Evolutionary conservation across 2,888 invertebrate species (phyloP), one percentile per base, ranked within the genome.

Genomic region (Malthinus seriepunctatus): DNA sequence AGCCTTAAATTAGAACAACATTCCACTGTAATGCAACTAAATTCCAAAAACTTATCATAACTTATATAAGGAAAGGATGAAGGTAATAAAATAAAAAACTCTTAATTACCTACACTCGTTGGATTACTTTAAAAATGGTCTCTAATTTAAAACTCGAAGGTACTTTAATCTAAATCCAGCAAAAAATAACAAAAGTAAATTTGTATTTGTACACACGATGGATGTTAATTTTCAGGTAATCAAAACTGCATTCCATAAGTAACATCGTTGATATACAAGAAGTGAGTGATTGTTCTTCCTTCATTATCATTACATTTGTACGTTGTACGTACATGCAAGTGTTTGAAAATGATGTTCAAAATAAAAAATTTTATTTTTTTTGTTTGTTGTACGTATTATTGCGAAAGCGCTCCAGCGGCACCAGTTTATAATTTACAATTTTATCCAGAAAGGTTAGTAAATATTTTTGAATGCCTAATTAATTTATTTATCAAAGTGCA

Each of bases 171-270:
- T 23, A 23, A 23, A 23, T 23, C 2, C 23, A 3, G 2, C 23
- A 23, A 23, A 23, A 23, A 23, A 23, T 23, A 23, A 23, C 23
- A 23, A 2, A 5, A 23, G 23, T 23, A 23, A 23, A 23, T 23
- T 23, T 23, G 23, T 23, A 23, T 23, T 23, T 23, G 23, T 23
- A 23, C 5, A 23, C 23, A 23, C 5, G 3, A 23, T 23, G 23
- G 23, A 23, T 23, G 23, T 23, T 23, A 23, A 2, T 23, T 23
- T 23, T 23, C 2, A 23, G 23, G 23, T 23, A 44, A 52, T 57
- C 51, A 52, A 51, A 57, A 57, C 57, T 57, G 38, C 12, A 34
- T 52, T 57, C 51, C 57, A 32, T 38, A 15, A n/a, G 35, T 14
- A 8, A n/a, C 37, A 46, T 12, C 37, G 10, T 47, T 33, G 14